These are phyloP conservation scores for Polyommatus iphigenia DNA, from an alignment of 2,888 invertebrate genomes.

Conservation along the genomic window DNA sequence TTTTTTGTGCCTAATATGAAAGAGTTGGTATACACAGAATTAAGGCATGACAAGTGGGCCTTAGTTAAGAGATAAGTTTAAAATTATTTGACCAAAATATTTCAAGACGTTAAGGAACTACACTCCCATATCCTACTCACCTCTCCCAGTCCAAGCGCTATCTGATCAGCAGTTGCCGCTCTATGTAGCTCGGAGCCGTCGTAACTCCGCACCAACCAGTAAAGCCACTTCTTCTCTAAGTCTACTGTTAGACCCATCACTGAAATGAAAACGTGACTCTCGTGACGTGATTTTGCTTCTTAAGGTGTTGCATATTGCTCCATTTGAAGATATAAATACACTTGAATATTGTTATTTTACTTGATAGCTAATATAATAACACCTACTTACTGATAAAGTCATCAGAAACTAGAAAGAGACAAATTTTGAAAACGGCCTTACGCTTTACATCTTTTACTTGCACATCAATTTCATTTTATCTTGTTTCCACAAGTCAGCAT, in stretches of 20 bases:
- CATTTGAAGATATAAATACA: not conserved
- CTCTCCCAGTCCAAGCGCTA: conserved; percentile 67
- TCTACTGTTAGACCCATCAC: conserved; percentile 93
- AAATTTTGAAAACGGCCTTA: too few relatives aligned
- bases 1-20: too few relatives aligned
- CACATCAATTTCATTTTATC: not conserved
- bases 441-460: not conserved
- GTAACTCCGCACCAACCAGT: conserved; percentile 91
- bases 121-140: conserved; percentile 44
- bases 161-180: conserved; percentile 83
- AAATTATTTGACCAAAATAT: too few relatives aligned
- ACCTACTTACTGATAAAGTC: too few relatives aligned
- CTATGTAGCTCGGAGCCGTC: conserved; percentile 87
- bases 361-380: too few relatives aligned
- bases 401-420: too few relatives aligned
- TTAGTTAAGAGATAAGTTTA: too few relatives aligned
- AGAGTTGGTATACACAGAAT: too few relatives aligned
- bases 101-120: too few relatives aligned
- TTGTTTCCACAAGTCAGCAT: not conserved
- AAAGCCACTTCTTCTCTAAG: conserved; percentile 86
- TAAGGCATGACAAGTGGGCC: too few relatives aligned
- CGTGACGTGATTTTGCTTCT: not conserved
- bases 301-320: not conserved
- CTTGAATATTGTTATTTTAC: too few relatives aligned
- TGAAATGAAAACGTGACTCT: conserved; percentile 53